Base-by-base conservation (phyloP, 2,888 invertebrate species). In the Aproaerema taeniolella region DNA sequence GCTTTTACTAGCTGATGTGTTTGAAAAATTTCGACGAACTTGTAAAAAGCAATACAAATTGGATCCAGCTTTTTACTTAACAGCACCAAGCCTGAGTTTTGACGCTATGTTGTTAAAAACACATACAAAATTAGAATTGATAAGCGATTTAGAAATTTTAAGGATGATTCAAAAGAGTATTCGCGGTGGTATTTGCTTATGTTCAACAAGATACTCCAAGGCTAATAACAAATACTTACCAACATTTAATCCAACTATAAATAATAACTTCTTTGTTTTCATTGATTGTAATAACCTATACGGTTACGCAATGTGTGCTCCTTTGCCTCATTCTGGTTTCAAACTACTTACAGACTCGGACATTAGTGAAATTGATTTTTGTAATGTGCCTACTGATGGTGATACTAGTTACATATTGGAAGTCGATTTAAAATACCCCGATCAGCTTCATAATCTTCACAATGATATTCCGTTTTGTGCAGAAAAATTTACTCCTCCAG, bases 251-350 rank as follows among this genome's bases (percentile, higher is more conserved):
- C 26, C 20, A 4, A 14, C 24, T 12, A 10, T 50, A 45, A 25
- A 31, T 14, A 31, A 35, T 4, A 46, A 29, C 16, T 61, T 46
- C 41, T 28, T 68, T n/a, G 33, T 54, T 13, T 61, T 61, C 38
- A 45, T 57, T 3, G 61, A 64, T 44, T 48, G 52, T 14, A 61
- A 63, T 37, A 68, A 65, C 45, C 41, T 62, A 15, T 66, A 63
- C 41, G 61, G 59, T 2, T 52, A 40, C 31, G 45, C 48, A 12
- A 46, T 50, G 50, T 43, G 34, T n/a, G 35, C 46, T 15, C 35
- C 43, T 8, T 14, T 48, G 15, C 48, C 48, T n/a, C 13, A 39
- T 14, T 39, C 45, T 30, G 43, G 43, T 13, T 50, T 47, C 13
- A 36, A 24, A 26, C 43, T 43, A 28, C 24, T 43, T 12, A 17